These are phyloP conservation scores for Lepetodrilus schrolli DNA, from an alignment of 2,888 invertebrate genomes.

Conservation along the genomic window DNA sequence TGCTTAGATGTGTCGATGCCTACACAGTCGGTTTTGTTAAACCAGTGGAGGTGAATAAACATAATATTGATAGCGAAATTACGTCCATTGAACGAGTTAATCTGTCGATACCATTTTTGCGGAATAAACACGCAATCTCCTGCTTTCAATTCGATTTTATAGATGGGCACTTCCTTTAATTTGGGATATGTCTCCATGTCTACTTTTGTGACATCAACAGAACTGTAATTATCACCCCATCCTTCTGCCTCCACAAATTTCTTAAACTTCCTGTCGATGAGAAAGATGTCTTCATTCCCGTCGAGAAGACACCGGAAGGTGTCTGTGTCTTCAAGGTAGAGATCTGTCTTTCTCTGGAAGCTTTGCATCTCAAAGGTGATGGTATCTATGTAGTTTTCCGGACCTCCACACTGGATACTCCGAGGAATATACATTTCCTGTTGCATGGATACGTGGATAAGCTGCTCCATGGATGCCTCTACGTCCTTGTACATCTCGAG, in stretches of 20 bases:
- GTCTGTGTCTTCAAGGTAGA: conserved; percentile 66
- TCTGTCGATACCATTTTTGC: conserved; percentile 44
- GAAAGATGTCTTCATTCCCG: conserved; percentile 63
- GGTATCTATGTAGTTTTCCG: not conserved
- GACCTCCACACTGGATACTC: conserved; percentile 3
- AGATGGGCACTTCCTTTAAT: conserved; percentile 57
- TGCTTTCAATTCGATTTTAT: conserved; percentile 52
- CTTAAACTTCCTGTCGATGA: conserved; percentile 60
- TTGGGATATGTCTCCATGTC: conserved; percentile 60
- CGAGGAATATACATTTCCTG: not conserved
- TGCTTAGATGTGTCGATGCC: not conserved
- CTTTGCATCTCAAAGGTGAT: not conserved
- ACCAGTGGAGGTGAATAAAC: conserved; percentile 42
- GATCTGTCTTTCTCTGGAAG: conserved; percentile 54
- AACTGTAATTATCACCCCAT: conserved; percentile 57
- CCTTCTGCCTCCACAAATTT: conserved; percentile 51
- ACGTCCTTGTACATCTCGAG: not conserved
- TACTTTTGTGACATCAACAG: conserved; percentile 64
- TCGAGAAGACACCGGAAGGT: conserved; percentile 69
- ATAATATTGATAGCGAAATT: conserved; percentile 42
- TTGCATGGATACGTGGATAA: not conserved
- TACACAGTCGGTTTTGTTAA: conserved; percentile 36
- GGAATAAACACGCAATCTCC: conserved; percentile 73
- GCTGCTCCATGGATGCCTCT: not conserved
- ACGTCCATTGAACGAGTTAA: conserved; percentile 35